These are phyloP conservation scores for Apogon hyalosoma DNA, from an alignment of 2,797 vertebrate genomes.

Conservation along the genomic window DNA sequence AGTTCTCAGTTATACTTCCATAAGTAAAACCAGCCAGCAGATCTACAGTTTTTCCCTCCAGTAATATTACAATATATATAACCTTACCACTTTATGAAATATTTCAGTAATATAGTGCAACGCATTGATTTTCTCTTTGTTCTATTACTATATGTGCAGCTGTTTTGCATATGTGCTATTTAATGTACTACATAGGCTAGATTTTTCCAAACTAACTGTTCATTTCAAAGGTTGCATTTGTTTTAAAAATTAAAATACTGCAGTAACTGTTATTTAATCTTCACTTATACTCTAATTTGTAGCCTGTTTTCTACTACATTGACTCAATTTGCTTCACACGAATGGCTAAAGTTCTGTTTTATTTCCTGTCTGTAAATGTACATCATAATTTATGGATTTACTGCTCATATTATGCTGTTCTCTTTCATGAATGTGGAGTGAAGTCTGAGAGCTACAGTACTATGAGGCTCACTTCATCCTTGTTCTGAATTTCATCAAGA, in stretches of 20 bases:
- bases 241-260: not conserved
- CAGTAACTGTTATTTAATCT: conserved; percentile 6
- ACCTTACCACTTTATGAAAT: no score
- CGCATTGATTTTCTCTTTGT: conserved; percentile 16
- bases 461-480: conserved; percentile 48
- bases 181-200: conserved; percentile 4
- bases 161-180: conserved; percentile 12
- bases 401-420: conserved; percentile 5
- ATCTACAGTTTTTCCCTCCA: conserved; percentile 9
- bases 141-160: conserved; percentile 9
- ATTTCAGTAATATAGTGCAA: not conserved
- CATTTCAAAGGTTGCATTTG: conserved; percentile 1
- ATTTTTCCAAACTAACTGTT: conserved; percentile 12
- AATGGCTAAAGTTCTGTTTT: conserved; percentile 22
- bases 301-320: conserved; percentile 1
- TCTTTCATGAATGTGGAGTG: conserved; percentile 34
- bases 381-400: conserved; percentile 18
- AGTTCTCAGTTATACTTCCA: conserved; percentile 1
- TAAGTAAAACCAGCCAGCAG: conserved; percentile 24
- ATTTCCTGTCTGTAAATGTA: conserved; percentile 15
- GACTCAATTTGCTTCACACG: conserved; percentile 13
- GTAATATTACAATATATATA: not conserved
- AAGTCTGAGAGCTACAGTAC: conserved; percentile 36
- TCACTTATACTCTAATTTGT: conserved; percentile 16
- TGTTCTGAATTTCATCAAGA: conserved; percentile 71